phyloP scores from a whole-genome alignment of 2,888 invertebrate species.

The Celastrina argiolus region DNA sequence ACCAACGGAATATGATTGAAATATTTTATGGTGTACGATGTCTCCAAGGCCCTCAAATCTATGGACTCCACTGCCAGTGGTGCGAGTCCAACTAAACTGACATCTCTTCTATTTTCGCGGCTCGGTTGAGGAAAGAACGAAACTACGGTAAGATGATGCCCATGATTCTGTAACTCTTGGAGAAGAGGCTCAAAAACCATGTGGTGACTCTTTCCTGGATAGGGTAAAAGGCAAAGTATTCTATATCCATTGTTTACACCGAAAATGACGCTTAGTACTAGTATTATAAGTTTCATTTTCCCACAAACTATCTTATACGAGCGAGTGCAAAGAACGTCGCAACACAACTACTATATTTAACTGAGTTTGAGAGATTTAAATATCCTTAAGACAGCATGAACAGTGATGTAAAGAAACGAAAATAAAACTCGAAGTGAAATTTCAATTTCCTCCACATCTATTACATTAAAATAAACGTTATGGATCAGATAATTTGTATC shows the following conservation, averaged over 20 bases:
- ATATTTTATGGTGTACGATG: conserved; percentile 30
- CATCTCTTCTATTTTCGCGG: conserved; percentile 44
- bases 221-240: conserved; percentile 47
- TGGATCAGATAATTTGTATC: too few species aligned
- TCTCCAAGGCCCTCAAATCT: conserved; percentile 41
- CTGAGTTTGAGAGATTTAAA: conserved; percentile 15
- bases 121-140: conserved; percentile 56
- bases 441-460: too few species aligned
- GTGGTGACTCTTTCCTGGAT: conserved; percentile 71
- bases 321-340: conserved; percentile 19
- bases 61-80: conserved; percentile 45
- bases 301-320: neutral
- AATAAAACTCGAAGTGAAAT: neutral
- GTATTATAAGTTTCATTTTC: conserved; percentile 12
- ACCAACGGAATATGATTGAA: conserved; percentile 36
- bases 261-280: neutral
- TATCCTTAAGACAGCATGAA: neutral
- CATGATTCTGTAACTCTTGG: conserved; percentile 54
- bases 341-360: conserved; percentile 22
- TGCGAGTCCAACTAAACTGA: conserved; percentile 40
- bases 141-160: conserved; percentile 67
- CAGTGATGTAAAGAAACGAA: neutral
- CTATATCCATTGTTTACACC: conserved; percentile 36
- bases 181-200: conserved; percentile 66
- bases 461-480: too few species aligned